Evolutionary conservation across 2,113 vertebrate genomes (phyloP).

Genomic region (Gallinago jamesoni): DNA sequence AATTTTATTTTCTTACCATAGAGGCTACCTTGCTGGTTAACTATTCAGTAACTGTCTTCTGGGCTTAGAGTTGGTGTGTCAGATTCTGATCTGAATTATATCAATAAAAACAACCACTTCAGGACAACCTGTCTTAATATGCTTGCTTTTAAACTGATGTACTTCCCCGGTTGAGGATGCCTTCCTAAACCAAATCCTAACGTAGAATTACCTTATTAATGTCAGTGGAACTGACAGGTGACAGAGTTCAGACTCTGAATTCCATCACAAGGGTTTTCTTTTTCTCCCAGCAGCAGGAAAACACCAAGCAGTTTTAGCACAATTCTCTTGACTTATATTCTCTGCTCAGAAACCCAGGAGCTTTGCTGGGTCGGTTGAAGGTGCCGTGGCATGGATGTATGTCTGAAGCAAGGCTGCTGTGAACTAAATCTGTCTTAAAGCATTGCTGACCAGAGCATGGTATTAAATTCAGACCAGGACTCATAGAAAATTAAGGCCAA

Average conservation of each 20-base stretch:
- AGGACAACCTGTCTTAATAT: neutral
- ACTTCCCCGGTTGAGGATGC: neutral
- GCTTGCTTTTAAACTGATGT: neutral
- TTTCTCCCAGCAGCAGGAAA: neutral
- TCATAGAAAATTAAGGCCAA: neutral
- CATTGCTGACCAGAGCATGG: neutral
- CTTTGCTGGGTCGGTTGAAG: neutral
- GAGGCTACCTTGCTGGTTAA: neutral
- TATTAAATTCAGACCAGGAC: neutral
- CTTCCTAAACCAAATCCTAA: constrained; percentile 24
- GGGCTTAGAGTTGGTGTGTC: neutral
- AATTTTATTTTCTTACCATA: neutral
- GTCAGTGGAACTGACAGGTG: constrained; percentile 13
- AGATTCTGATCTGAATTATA: neutral
- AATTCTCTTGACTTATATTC: neutral
- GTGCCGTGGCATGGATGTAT: neutral
- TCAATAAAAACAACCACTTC: neutral
- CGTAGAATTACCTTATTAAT: constrained; percentile 15
- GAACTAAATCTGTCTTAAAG: neutral
- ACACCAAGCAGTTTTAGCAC: neutral
- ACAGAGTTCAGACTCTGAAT: neutral
- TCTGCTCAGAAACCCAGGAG: neutral
- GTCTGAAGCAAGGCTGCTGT: neutral
- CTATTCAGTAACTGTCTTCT: neutral
- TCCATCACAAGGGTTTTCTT: neutral